Base-by-base conservation (phyloP, 2,797 vertebrate species). In the Cynodonichthys magdalenae region DNA sequence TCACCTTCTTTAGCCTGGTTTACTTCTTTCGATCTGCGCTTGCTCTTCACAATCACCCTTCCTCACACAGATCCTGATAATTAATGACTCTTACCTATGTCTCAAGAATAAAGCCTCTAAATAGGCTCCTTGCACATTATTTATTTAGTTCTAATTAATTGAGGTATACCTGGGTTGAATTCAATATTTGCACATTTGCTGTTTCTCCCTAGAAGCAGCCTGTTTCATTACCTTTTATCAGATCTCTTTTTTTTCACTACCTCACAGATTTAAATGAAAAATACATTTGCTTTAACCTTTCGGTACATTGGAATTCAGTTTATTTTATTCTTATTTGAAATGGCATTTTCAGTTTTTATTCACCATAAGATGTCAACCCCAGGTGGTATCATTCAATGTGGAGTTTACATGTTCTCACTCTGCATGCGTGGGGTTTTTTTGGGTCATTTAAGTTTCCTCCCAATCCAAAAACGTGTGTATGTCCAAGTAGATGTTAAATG, bases 131-230 rank as follows among this genome's bases (percentile, higher is more conserved):
- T 77, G 61, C 79, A 65, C 89, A 92, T 93, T 91, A 93, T 92
- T 94, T 92, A 93, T 93, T 93, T 91, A 92, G 74, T 77, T 87
- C 74, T 92, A 92, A 91, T 93, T 93, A 92, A 92, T 84, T 92
- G 78, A 90, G 91, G 86, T 87, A 86, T 86, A 90, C 88, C 84
- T 92, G 85, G 81, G 88, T 82, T 90, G 90, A 90, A 90, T 92
- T 89, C 83, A 89, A 79, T 70, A 82, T 74, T 75, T 57, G 66
- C 63, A 74, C 59, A 59, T 77, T 74, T 81, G 49, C 51, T 14
- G 51, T 66, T 65, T 59, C 53, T 74, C 71, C 54, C 61, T 47
- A 61, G 51, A 53, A 75, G 61, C 65, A 79, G 56, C 27, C 51
- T 63, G 61, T 10, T 62, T 53, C 10, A n/a, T 5, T 36, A n/a